Evolutionary conservation across 2,888 invertebrate genomes (phyloP), one percentile per base, ranked within the genome.

Genomic region (Himalopsyche tibetana): DNA sequence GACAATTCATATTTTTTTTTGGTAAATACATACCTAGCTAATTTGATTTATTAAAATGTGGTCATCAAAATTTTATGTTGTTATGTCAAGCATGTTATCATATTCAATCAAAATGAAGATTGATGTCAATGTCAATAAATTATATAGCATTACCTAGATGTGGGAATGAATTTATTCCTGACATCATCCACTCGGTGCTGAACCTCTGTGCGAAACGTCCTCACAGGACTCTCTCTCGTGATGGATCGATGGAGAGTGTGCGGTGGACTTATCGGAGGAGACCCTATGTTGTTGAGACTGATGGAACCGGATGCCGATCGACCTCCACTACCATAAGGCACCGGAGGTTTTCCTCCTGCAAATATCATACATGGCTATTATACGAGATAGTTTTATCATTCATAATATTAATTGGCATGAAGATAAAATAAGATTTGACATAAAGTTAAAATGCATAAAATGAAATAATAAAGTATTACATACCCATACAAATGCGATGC

Each of bases 231-330:
- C 90, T 86, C 89, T 90, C 55, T 90, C 90, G 55, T 90, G 90
- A 80, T 89, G 90, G 81, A 90, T 88, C 40, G 89, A 90, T 84
- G 88, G 90, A 55, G 89, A 90, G 87, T 90, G 89, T 89, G 91
- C 90, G 85, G 90, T 90, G 89, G 92, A 92, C 90, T 92, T 93
- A 90, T 90, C 42, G 92, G 91, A 88, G 92, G 92, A 0, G 92
- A 91, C 88, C 89, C 88, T 38, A 86, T 69, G 42, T 85, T 84
- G 40, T 84, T 82, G 90, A 93, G 93, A 88, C 93, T 93, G 81
- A 93, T 93, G 0, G 93, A 93, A 89, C 95, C 95, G 87, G 95
- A 95, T n/a, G 95, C 94, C 0, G 93, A 93, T 85, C 93, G 90
- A 40, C 93, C 93, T 89, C 92, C 90, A 45, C 90, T 90, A 28